Evolutionary conservation across 2,113 vertebrate species (phyloP).

Genomic region (Microtus pennsylvanicus): DNA sequence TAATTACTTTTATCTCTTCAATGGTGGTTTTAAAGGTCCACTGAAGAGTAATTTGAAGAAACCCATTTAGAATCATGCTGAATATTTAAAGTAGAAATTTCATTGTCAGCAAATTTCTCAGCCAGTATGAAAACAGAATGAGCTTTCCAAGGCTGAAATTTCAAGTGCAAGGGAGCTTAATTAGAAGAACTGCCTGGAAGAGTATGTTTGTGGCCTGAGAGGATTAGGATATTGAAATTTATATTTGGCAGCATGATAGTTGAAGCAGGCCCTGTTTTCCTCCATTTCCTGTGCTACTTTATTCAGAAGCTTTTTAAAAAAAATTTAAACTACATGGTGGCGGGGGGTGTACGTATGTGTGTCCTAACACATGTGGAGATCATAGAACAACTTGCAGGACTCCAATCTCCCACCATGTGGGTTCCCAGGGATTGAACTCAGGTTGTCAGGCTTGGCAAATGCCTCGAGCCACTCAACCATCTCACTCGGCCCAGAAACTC

Average conservation of each 20-base stretch:
- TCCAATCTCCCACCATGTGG: not conserved
- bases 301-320: conserved; percentile 6
- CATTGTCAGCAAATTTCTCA: conserved; percentile 73
- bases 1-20: conserved; percentile 78
- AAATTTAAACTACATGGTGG: not conserved
- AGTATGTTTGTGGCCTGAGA: not conserved
- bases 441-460: not conserved
- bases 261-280: conserved; percentile 31
- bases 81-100: conserved; percentile 76
- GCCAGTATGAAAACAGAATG: conserved; percentile 61
- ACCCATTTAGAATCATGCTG: conserved; percentile 71
- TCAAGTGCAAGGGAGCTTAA: conserved; percentile 67
- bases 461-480: not conserved
- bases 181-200: conserved; percentile 65
- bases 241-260: not conserved
- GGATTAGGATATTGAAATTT: conserved; percentile 58
- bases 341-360: not conserved
- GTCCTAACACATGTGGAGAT: not conserved
- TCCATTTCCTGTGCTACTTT: conserved; percentile 31
- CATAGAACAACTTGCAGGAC: not conserved
- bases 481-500: not conserved
- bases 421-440: not conserved
- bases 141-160: conserved; percentile 67
- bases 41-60: conserved; percentile 79
- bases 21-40: conserved; percentile 69